Base-by-base conservation (phyloP, 92 coral and sea anemone genomes). In the Zoanthus sansibaricus region DNA sequence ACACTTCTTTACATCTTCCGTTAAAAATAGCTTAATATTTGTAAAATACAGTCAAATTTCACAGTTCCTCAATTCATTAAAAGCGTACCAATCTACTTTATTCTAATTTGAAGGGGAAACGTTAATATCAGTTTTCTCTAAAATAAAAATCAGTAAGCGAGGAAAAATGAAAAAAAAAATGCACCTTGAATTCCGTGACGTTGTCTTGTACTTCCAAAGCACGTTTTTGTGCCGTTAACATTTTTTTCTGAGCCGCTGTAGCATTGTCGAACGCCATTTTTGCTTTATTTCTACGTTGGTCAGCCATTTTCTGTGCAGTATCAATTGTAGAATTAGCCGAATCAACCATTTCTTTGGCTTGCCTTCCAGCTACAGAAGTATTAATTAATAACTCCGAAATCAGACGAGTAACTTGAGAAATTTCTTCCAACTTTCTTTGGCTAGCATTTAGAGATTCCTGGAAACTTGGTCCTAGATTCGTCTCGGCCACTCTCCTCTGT, bases 121-220 rank as follows among this genome's bases (percentile, higher is more conserved):
- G 42, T 37, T 37, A 37, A 37, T 37, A n/a, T n/a, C n/a, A n/a
- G 42, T 2, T 37, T 37, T 37, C 2, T 2, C 42, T 37, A 37
- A 4, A 37, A 37, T 37, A 37, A 49, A 49, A 9, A 49, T n/a
- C n/a, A 49, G 52, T 5, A 48, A 49, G 55, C 1, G 17, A 62
- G 21, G 25, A 62, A 62, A 31, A 62, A 62, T 13, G 69, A 61
- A 61, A 0, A 14, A 3, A 61, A 18, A 25, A 10, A 71, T 89
- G 49, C 10, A 95, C 99, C 94, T 91, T 90, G 75, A 97, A 97
- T 55, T 91, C 94, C 32, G 78, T 66, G 10, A 98, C 91, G 15
- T 82, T 56, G 16, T 75, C 76, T 90, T 71, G 86, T 55, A 97
- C 94, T 49, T 79, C 91, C 14, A 70, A 68, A 51, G 98, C 92